Evolutionary conservation across 2,888 invertebrate species (phyloP).

Genomic region (Dynastes tityus): DNA sequence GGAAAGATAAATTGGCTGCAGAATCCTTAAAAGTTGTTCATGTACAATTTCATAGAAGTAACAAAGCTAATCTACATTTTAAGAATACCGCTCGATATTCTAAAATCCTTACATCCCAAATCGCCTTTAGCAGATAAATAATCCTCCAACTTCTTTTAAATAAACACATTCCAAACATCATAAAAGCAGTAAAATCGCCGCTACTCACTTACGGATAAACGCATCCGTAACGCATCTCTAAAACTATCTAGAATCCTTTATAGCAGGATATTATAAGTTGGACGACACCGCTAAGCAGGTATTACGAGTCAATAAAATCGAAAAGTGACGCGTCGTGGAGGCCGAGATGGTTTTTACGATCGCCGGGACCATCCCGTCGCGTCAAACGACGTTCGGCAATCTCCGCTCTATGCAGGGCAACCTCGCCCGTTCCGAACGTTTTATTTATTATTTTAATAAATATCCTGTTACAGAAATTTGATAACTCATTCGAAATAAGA

Average conservation of each 20-base stretch:
- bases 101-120: no score
- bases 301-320: constrained; percentile 32
- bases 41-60: no score
- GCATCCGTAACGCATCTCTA: background rate
- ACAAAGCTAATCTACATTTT: no score
- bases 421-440: background rate
- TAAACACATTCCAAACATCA: constrained; percentile 5
- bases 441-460: constrained; percentile 37
- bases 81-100: no score
- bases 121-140: no score
- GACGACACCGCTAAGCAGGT: constrained; percentile 21
- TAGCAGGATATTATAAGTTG: constrained; percentile 22
- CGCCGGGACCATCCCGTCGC: background rate
- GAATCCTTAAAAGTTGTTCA: no score
- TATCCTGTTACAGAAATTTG: constrained; percentile 37
- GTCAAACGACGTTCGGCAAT: background rate
- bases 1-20: no score
- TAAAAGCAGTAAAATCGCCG: background rate
- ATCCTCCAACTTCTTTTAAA: no score
- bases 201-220: background rate
- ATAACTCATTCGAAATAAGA: constrained; percentile 38
- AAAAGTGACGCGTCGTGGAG: background rate
- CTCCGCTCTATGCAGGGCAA: no score
- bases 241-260: constrained; percentile 3
- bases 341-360: background rate